These are phyloP conservation scores for Schizothorax lantsangensis DNA, from an alignment of 2,797 vertebrate genomes.

Conservation along the genomic window DNA sequence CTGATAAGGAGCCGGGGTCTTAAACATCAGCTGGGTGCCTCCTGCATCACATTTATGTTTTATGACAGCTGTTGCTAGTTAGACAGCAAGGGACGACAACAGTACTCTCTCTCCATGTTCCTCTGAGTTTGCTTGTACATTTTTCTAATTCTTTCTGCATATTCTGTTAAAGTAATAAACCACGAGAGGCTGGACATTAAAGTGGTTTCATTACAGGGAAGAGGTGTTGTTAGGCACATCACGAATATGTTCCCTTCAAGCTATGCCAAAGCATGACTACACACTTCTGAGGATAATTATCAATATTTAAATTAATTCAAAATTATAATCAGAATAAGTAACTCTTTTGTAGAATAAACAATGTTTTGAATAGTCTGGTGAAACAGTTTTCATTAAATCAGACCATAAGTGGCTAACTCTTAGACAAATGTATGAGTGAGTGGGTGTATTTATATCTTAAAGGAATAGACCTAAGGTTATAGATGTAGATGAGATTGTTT, in stretches of 20 bases:
- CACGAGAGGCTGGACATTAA: background rate
- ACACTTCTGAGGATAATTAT: background rate
- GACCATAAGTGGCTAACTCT: background rate
- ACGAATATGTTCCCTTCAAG: background rate
- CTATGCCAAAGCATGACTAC: background rate
- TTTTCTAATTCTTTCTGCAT: background rate
- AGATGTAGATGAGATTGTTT: background rate
- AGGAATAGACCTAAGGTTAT: background rate
- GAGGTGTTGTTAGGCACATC: background rate
- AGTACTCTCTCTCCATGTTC: background rate
- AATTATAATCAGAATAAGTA: background rate
- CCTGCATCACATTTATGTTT: slow-evolving; percentile 14
- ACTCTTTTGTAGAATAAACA: background rate
- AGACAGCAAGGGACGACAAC: background rate
- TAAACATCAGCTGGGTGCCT: background rate
- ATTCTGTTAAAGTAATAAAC: background rate
- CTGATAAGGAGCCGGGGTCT: background rate
- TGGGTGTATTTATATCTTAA: background rate
- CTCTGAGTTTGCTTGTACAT: background rate
- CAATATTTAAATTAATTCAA: background rate
- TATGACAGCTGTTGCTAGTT: slow-evolving; percentile 18
- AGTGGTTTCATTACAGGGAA: background rate
- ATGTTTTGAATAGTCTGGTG: background rate
- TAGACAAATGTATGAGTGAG: background rate
- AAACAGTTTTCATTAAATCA: background rate